phyloP scores from a whole-genome alignment of 2,888 invertebrate species.

The Aphidoletes aphidimyza region DNA sequence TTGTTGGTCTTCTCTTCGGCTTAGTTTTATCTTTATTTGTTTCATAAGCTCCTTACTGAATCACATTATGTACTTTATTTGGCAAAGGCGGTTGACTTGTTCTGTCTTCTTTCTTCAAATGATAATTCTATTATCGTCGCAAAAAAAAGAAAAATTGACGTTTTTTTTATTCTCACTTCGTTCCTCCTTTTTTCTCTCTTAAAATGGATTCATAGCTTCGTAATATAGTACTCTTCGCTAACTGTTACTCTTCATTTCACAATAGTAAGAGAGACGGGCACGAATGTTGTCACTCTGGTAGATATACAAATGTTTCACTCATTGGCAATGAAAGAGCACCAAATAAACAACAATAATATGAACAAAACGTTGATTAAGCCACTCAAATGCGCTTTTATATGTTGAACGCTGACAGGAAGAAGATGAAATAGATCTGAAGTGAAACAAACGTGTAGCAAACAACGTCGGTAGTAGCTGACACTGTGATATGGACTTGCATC shows the following conservation, averaged over 20 bases:
- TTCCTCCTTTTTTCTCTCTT: background rate
- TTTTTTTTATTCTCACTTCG: background rate
- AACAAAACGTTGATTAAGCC: slow-evolving; percentile 51
- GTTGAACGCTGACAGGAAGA: slow-evolving; percentile 28
- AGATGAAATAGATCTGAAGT: slow-evolving; percentile 1
- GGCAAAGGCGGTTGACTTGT: background rate
- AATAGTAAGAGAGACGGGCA: background rate
- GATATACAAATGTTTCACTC: no score
- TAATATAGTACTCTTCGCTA: background rate
- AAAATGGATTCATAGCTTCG: no score
- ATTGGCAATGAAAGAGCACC: background rate
- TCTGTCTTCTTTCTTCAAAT: slow-evolving; percentile 4
- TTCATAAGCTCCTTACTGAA: slow-evolving; percentile 33
- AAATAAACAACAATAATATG: slow-evolving; percentile 15
- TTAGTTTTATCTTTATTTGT: slow-evolving; percentile 44
- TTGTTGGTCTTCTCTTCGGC: background rate
- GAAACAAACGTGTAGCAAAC: background rate
- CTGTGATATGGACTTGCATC: background rate
- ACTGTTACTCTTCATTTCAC: background rate
- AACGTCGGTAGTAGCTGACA: background rate
- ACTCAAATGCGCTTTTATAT: slow-evolving; percentile 17
- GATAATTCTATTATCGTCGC: slow-evolving; percentile 24
- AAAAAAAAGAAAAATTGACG: slow-evolving; percentile 21
- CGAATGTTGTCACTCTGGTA: no score
- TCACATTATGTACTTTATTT: slow-evolving; percentile 7